Conservation (phyloP, 2,113 vertebrate species). For the Ageneiosus marmoratus region DNA sequence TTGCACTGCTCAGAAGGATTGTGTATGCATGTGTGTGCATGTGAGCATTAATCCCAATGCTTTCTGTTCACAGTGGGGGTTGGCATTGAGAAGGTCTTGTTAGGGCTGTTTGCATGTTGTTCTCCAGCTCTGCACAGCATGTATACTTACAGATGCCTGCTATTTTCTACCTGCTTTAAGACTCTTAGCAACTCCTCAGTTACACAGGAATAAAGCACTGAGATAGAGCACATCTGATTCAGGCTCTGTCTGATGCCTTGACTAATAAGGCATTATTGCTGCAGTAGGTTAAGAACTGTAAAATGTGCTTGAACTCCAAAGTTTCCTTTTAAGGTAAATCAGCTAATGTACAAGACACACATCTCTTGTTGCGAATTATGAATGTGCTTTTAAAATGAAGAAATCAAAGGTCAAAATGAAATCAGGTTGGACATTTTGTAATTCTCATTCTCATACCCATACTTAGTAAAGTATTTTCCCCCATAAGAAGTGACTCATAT, state of each 20-base stretch:
- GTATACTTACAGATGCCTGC: slow-evolving; percentile 29
- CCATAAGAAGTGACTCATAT: neutral
- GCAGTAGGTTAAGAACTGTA: neutral
- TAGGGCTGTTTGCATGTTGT: slow-evolving; percentile 9
- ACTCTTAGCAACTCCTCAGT: slow-evolving; percentile 4
- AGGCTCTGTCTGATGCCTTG: slow-evolving; percentile 12
- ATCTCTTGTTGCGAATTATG: slow-evolving; percentile 11
- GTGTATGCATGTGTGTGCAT: neutral
- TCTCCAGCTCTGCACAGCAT: slow-evolving; percentile 7
- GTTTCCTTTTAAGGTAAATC: slow-evolving; percentile 28
- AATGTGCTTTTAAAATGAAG: neutral
- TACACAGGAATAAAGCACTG: slow-evolving; percentile 3
- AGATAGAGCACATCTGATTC: neutral
- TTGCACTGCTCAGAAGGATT: neutral
- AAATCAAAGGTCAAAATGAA: neutral
- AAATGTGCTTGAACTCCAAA: slow-evolving; percentile 14
- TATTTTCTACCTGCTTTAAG: slow-evolving; percentile 20
- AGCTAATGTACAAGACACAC: neutral
- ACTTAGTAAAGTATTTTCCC: neutral
- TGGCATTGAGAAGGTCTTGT: slow-evolving; percentile 16
- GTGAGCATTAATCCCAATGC: slow-evolving; percentile 12
- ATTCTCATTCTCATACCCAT: neutral
- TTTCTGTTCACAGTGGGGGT: slow-evolving; percentile 21
- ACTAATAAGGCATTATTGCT: slow-evolving; percentile 24
- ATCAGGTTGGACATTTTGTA: neutral